Base-by-base conservation (phyloP, 2,888 invertebrate genomes). In the Synergus itoensis region DNA sequence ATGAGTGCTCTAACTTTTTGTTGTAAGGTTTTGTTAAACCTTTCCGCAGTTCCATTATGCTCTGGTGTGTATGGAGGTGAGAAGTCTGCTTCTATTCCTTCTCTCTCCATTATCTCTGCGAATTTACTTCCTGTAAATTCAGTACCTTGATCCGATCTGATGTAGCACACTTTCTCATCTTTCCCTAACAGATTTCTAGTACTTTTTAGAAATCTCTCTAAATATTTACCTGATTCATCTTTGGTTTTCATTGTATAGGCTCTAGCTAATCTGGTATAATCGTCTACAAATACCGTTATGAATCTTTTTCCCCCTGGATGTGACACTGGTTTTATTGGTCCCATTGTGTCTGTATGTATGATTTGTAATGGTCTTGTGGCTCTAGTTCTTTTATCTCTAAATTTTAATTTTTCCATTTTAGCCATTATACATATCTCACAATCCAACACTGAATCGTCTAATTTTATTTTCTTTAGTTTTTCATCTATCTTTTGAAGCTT, bases 131-230 rank as follows among this genome's bases (percentile, higher is more conserved):
- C 78, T 62, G 75, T 60, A 77, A 28, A 62, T 63, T 85, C 81
- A 5, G 60, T 82, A 48, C 78, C 84, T 43, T 82, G 40, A 76
- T 85, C 84, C 14, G 83, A 65, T 57, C 81, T 79, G 45, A 84
- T 76, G 43, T 84, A 84, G 48, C 84, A 85, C 84, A 85, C 7
- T 82, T 79, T 77, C 81, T 84, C 77, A 36, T 79, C 76, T 77
- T 67, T 9, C 63, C 40, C 8, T 76, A 77, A 16, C 41, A 36
- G 21, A 53, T 77, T 48, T 79, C 78, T 60, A 75, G 43, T 1
- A 36, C 79, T 76, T 76, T 57, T 21, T 79, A 65, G 2, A 60
- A 79, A 76, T 63, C n/a, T n/a, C n/a, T n/a, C 77, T 1, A 78
- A 45, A 40, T 36, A 79, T 28, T 76, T 67, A 5, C 65, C 21